Conservation (phyloP, 2,888 invertebrate species). For the Acrobasis consociella region DNA sequence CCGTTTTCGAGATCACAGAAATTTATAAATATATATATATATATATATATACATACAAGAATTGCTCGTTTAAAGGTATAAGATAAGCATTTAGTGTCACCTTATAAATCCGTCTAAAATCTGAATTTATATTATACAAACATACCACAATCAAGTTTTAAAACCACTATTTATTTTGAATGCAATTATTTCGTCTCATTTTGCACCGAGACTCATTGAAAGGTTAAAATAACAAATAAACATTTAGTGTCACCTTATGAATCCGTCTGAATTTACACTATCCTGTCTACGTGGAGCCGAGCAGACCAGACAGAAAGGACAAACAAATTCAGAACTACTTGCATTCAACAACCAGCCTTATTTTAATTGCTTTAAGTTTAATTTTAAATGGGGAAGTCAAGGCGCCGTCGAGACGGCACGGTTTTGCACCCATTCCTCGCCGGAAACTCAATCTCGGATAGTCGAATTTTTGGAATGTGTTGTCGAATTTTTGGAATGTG, state of each 20-base stretch:
- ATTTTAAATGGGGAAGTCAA: background rate
- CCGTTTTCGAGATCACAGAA: too few species aligned
- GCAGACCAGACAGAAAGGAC: constrained; percentile 33
- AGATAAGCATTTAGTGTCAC: too few species aligned
- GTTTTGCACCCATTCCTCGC: background rate
- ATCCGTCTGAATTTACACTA: constrained; percentile 22
- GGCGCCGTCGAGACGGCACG: constrained; percentile 3
- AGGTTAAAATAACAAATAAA: constrained; percentile 18
- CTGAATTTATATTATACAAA: too few species aligned
- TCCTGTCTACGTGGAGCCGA: constrained; percentile 24
- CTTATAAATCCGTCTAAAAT: too few species aligned
- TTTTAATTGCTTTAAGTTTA: constrained; percentile 15
- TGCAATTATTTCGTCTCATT: background rate
- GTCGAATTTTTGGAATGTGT: too few species aligned
- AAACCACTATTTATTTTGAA: too few species aligned
- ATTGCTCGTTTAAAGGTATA: too few species aligned
- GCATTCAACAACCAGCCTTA: constrained; percentile 20
- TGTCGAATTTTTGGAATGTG: too few species aligned
- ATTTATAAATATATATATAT: too few species aligned
- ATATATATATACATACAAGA: too few species aligned
- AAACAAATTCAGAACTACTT: constrained; percentile 21
- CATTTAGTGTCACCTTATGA: constrained; percentile 10
- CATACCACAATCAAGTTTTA: too few species aligned
- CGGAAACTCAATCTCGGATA: background rate
- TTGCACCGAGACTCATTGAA: constrained; percentile 4